A percentile compares a stretch with the other conserved stretches of the same genome.
phyloP scores from a whole-genome alignment of 2,113 vertebrate genomes.

The Ranitomeya variabilis region DNA sequence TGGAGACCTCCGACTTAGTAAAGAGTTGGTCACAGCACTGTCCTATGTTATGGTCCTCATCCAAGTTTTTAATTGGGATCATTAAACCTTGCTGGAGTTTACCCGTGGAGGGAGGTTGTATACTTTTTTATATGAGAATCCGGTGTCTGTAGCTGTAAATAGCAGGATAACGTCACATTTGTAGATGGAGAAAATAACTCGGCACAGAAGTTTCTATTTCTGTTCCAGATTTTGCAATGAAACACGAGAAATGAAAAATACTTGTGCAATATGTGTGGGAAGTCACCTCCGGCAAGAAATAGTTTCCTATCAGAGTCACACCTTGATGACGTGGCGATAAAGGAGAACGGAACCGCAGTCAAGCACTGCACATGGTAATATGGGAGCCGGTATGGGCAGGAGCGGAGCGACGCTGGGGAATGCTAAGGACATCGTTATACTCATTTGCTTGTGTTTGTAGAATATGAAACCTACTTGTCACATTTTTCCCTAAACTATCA shows the following conservation, averaged over 20 bases:
- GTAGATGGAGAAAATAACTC: background rate
- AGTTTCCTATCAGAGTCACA: background rate
- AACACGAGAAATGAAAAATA: background rate
- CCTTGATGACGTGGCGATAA: background rate
- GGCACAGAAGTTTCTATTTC: background rate
- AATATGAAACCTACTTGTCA: too few relatives aligned
- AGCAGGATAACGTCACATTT: background rate
- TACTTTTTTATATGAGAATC: background rate
- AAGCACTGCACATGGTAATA: background rate
- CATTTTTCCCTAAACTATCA: too few relatives aligned
- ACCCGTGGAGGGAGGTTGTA: too few relatives aligned
- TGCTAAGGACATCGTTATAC: too few relatives aligned
- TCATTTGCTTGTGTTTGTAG: too few relatives aligned
- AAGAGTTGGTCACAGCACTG: too few relatives aligned
- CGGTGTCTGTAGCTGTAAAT: background rate
- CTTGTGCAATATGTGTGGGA: background rate
- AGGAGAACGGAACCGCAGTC: background rate
- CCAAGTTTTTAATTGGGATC: too few relatives aligned
- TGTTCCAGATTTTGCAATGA: background rate
- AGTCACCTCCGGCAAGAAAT: background rate
- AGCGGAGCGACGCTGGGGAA: too few relatives aligned
- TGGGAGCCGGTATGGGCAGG: background rate
- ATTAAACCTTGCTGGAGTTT: too few relatives aligned
- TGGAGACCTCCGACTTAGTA: too few relatives aligned
- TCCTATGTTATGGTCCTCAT: too few relatives aligned